phyloP scores from a whole-genome alignment of 2,113 vertebrate genomes.

The Propithecus coquereli region DNA sequence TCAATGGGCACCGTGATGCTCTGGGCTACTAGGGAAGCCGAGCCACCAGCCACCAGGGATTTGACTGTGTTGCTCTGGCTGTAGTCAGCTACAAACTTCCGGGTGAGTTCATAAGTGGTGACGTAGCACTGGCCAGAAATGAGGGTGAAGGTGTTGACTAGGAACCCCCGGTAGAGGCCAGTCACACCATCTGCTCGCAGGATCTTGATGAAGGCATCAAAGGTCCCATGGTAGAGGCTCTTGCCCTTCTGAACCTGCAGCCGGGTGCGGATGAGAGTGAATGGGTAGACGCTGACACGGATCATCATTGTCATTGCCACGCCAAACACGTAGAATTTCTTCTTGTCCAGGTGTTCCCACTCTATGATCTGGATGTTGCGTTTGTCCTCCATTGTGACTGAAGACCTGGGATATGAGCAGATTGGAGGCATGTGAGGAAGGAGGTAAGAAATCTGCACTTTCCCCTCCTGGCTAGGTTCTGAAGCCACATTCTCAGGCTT shows the following conservation, averaged over 20 bases:
- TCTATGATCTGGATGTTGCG: conserved; percentile 96
- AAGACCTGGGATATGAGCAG: not conserved
- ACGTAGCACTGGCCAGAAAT: conserved; percentile 96
- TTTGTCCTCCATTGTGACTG: conserved; percentile 84
- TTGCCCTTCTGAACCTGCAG: conserved; percentile 96
- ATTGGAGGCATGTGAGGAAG: not conserved
- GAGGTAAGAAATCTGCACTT: not conserved
- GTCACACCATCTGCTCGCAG: conserved; percentile 86
- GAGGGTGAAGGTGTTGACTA: conserved; percentile 96
- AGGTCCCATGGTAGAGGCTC: conserved; percentile 92
- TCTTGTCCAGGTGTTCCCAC: conserved; percentile 98
- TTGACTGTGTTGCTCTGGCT: conserved; percentile 93
- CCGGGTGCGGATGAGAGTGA: conserved; percentile 94
- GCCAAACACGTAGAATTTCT: conserved; percentile 95
- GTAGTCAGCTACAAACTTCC: conserved; percentile 90
- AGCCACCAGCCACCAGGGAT: conserved; percentile 93
- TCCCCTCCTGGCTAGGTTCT: not conserved
- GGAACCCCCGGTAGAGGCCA: conserved; percentile 94
- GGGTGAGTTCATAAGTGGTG: conserved; percentile 95
- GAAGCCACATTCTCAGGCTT: not conserved
- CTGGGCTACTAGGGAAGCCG: conserved; percentile 95
- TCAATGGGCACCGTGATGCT: conserved; percentile 98
- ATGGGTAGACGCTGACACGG: conserved; percentile 93
- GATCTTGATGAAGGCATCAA: conserved; percentile 95
- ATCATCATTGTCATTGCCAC: conserved; percentile 97